Conservation (phyloP, 2,113 vertebrate species). For the Phyllostomus discolor region DNA sequence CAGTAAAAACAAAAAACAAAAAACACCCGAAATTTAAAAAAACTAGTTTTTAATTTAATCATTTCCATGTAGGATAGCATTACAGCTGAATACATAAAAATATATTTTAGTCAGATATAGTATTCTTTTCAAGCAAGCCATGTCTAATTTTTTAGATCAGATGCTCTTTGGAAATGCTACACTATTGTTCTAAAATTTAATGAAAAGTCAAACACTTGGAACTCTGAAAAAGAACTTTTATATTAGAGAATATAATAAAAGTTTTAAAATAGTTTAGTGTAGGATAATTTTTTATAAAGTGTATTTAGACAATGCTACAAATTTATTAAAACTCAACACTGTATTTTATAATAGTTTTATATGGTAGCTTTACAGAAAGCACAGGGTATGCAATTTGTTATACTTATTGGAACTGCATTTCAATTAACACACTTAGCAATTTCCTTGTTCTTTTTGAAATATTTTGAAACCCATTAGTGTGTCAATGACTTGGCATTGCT, state of each 20-base stretch:
- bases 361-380: neutral
- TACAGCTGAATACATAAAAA: neutral
- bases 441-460: conserved; percentile 60
- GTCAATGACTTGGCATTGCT: conserved; percentile 57
- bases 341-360: neutral
- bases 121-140: conserved; percentile 18
- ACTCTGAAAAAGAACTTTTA: conserved; percentile 9
- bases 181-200: conserved; percentile 40
- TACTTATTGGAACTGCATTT: conserved; percentile 36
- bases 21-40: conserved; percentile 18
- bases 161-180: neutral
- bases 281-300: neutral
- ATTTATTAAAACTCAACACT: conserved; percentile 2
- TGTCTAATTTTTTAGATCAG: neutral
- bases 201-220: neutral
- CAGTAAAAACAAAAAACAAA: neutral
- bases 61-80: conserved; percentile 25
- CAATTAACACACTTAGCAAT: neutral
- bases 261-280: neutral
- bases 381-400: conserved; percentile 14
- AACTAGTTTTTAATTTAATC: conserved; percentile 33
- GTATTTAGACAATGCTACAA: neutral
- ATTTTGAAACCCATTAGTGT: conserved; percentile 61
- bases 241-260: neutral
- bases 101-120: conserved; percentile 8